These are phyloP conservation scores for Rhaphigaster nebulosa DNA, from an alignment of 2,888 invertebrate species.

Conservation along the genomic window DNA sequence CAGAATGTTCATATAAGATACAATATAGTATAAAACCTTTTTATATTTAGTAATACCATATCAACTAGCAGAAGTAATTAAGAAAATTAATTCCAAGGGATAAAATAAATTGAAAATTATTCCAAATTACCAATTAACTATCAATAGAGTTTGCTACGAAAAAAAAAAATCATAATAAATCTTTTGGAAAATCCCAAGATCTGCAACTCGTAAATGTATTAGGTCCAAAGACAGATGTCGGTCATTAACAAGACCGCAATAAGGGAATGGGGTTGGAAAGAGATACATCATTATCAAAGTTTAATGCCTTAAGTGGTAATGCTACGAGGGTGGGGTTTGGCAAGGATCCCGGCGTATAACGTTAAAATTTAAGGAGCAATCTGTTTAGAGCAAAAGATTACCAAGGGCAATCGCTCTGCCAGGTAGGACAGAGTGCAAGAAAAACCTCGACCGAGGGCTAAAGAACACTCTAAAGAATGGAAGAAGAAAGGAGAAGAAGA, in stretches of 20 bases:
- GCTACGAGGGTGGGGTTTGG: background rate
- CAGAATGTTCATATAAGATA: too few relatives aligned
- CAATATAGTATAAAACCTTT: too few relatives aligned
- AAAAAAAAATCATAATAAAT: background rate
- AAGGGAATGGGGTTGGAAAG: conserved; percentile 19
- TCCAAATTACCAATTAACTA: too few relatives aligned
- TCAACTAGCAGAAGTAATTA: too few relatives aligned
- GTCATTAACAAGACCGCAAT: conserved; percentile 21
- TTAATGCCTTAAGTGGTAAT: conserved; percentile 29
- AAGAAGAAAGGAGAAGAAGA: conserved; percentile 43
- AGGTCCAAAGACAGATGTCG: background rate
- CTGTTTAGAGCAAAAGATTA: conserved; percentile 12
- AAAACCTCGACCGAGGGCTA: conserved; percentile 16
- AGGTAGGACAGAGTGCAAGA: background rate
- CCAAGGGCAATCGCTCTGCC: conserved; percentile 19
- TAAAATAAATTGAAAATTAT: too few relatives aligned
- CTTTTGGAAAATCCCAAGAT: background rate
- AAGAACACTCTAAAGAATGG: conserved; percentile 39
- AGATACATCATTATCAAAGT: conserved; percentile 20
- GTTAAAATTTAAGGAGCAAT: conserved; percentile 48
- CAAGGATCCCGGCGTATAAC: background rate
- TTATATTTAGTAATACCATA: too few relatives aligned
- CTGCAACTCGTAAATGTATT: conserved; percentile 1
- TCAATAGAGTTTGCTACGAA: too few relatives aligned
- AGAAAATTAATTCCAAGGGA: too few relatives aligned